These are phyloP conservation scores for Homarus americanus DNA, from an alignment of 1,140 invertebrate genomes.

Conservation along the genomic window DNA sequence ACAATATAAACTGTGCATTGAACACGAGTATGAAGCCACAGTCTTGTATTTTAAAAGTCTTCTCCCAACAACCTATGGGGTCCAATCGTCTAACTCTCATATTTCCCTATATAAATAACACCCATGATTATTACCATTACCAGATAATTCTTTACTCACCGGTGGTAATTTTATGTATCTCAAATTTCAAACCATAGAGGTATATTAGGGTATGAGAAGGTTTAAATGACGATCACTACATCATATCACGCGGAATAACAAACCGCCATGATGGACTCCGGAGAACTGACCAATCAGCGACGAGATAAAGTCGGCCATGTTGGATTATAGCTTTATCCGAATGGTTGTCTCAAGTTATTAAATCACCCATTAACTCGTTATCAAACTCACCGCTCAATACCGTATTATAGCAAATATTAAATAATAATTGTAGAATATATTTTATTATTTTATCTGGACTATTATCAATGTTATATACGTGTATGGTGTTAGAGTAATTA, in stretches of 20 bases:
- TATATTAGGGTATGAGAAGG: background rate
- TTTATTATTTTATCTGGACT: too few species aligned
- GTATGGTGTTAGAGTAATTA: background rate
- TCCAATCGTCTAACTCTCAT: too few species aligned
- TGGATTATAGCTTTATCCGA: background rate
- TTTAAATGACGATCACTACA: background rate
- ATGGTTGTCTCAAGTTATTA: background rate
- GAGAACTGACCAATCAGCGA: conserved; percentile 33
- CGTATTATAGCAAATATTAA: too few species aligned
- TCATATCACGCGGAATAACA: conserved; percentile 66
- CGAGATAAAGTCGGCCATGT: conserved; percentile 3
- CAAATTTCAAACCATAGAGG: background rate
- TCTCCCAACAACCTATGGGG: too few species aligned
- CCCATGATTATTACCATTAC: too few species aligned
- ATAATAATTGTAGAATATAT: too few species aligned
- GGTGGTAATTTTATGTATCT: background rate
- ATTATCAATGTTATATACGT: too few species aligned
- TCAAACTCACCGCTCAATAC: background rate
- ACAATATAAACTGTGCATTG: too few species aligned
- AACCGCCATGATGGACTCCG: conserved; percentile 50
- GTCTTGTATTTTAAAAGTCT: too few species aligned
- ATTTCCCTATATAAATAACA: too few species aligned
- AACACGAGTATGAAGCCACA: too few species aligned
- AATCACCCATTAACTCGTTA: background rate
- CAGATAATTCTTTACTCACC: conserved; percentile 21